Conservation (phyloP, 2,113 vertebrate species). For the Pterophyllum scalare region DNA sequence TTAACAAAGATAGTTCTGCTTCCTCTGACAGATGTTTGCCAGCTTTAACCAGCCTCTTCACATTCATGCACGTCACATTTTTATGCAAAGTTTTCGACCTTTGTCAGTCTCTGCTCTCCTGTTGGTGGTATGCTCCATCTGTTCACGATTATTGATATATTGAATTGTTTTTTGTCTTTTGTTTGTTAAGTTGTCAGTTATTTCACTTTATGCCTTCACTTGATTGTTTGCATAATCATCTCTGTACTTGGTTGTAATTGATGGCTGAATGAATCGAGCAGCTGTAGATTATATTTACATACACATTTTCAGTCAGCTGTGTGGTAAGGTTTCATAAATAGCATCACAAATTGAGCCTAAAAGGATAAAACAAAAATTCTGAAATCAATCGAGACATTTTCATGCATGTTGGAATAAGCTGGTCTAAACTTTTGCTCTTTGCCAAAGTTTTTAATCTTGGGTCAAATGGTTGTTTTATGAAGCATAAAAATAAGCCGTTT, state of each 20-base stretch:
- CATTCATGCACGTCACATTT: background rate
- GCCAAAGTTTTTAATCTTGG: constrained; percentile 32
- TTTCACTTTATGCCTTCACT: background rate
- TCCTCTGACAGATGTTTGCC: constrained; percentile 31
- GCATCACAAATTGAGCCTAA: background rate
- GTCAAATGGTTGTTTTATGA: constrained; percentile 50
- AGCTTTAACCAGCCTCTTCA: constrained; percentile 22
- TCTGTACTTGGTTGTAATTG: background rate
- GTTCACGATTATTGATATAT: background rate
- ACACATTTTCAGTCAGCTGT: background rate
- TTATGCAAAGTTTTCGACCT: constrained; percentile 19
- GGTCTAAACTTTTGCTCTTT: constrained; percentile 8
- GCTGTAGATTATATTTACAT: background rate
- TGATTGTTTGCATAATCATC: constrained; percentile 21
- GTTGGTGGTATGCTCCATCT: background rate
- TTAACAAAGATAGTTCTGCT: constrained; percentile 32
- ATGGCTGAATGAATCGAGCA: background rate
- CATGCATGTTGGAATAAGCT: constrained; percentile 5
- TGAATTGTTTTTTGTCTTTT: background rate
- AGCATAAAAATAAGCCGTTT: constrained; percentile 31
- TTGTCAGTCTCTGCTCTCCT: constrained; percentile 1
- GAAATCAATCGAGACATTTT: constrained; percentile 24
- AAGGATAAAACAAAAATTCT: constrained; percentile 9
- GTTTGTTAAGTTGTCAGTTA: background rate
- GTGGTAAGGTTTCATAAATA: background rate